Base-by-base conservation (phyloP, 2,888 invertebrate species). In the Thymelicus acteon region DNA sequence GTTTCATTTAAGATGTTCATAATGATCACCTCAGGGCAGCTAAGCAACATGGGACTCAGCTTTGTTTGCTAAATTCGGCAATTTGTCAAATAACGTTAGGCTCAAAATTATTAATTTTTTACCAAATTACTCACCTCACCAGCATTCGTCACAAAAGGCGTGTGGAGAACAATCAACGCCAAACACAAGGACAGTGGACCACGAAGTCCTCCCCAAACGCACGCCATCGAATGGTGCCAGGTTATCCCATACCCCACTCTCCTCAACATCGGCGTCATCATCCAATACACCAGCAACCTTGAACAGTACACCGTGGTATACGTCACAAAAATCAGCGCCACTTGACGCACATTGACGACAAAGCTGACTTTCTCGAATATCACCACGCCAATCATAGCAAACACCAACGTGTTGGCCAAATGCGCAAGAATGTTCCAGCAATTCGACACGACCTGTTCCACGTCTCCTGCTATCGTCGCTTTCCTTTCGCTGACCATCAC, bases 171-270 rank as follows among this genome's bases (percentile, higher is more conserved):
- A 54, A 95, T 91, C 15, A 95, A 83, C 0, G 95, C 94, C 57
- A 96, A 83, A 65, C 95, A 95, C 15, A 95, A 83, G 0, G 95
- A 94, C 7, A 96, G 87, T 0, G 95, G 95, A 0, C 96, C 95
- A 37, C 95, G 83, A 0, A 96, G 82, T 0, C 95, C 95, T 19
- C 95, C 95, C 95, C 96, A 96, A 4, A 95, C 94, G 77, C 95
- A 93, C 5, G 95, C 94, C 76, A 94, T 82, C 72, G 92, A 93
- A 71, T 95, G 93, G 74, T 94, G 91, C 95, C 95, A 95, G 0
- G 92, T 86, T 82, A 95, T 87, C 0, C 95, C 95, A 75, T 95
- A 95, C 0, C 95, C 95, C 2, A 95, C 84, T 13, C 86, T 90
- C 31, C 86, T 87, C 37, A 95, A 83, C 0, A 95, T 68, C 0